Evolutionary conservation across 2,113 vertebrate species (phyloP), one percentile per base, ranked within the genome.

Genomic region (Brachyistius frenatus): DNA sequence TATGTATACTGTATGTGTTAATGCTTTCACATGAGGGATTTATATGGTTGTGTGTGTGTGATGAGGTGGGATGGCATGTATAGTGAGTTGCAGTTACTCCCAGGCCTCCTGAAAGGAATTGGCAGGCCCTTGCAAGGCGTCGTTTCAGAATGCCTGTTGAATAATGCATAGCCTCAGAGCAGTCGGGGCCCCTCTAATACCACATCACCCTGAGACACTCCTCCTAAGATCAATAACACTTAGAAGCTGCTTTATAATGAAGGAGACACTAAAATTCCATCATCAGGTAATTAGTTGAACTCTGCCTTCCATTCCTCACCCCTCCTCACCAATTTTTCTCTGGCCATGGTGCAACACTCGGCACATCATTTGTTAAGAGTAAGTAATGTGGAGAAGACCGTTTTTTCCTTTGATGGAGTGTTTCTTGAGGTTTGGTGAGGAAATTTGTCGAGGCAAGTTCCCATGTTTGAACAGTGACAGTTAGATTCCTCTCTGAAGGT

Each of bases 141-240:
- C 86, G 44, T 90, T 85, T 91, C 84, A 84, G 88, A 81, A 91
- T 82, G 85, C 90, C 90, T 91, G 84, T 92, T 96, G 95, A 96
- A 96, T 96, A 96, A 96, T 95, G 94, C 94, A 96, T 94, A 81
- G 74, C 71, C 80, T 76, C 62, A 74, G 91, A 90, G 94, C 92
- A 94, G 94, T 93, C 87, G 92, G 23, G 93, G 93, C 93, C 94
- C 93, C 87, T 93, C 86, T 90, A 93, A 93, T 93, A 94, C 95
- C 94, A 93, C 92, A 91, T 78, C 88, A 92, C 94, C 94, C 89
- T 89, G 84, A 94, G 94, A 94, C 93, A 94, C 90, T 95, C 94
- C 86, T 84, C 76, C 77, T 58, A 50, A 85, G 94, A 96, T 96
- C 96, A 94, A 96, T 96, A 96, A 91, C 94, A 96, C 95, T 96